phyloP scores from a whole-genome alignment of 2,888 invertebrate genomes.

The Embidobia sp. region DNA sequence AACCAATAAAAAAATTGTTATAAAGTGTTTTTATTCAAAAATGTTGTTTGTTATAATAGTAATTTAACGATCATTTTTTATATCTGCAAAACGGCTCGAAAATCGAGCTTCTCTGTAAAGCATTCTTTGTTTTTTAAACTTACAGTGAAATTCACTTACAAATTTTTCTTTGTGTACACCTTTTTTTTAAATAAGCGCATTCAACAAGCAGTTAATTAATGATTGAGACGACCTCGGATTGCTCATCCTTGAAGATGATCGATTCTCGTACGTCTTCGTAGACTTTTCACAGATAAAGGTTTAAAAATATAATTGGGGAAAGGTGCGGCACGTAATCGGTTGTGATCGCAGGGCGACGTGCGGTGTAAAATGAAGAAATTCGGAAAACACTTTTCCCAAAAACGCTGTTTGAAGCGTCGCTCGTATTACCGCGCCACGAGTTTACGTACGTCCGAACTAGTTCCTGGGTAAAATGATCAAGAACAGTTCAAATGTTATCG shows the following conservation, averaged over 20 bases:
- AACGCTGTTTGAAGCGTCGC: slow-evolving; percentile 8
- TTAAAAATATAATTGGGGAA: slow-evolving; percentile 7
- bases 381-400: slow-evolving; percentile 11
- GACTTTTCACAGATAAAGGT: slow-evolving; percentile 35
- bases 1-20: too few species aligned
- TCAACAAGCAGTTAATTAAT: slow-evolving; percentile 33
- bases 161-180: too few species aligned
- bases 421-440: slow-evolving; percentile 19
- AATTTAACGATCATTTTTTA: too few species aligned
- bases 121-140: too few species aligned
- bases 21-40: too few species aligned
- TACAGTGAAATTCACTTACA: too few species aligned
- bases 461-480: slow-evolving; percentile 51
- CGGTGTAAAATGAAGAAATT: slow-evolving; percentile 1
- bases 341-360: background rate
- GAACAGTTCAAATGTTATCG: slow-evolving; percentile 60
- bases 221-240: slow-evolving; percentile 41
- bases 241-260: slow-evolving; percentile 57
- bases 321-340: too few species aligned
- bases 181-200: slow-evolving; percentile 25
- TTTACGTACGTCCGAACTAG: slow-evolving; percentile 23
- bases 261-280: slow-evolving; percentile 36
- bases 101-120: too few species aligned
- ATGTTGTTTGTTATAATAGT: too few species aligned
- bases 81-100: too few species aligned